These are phyloP conservation scores for Pangasius krempfi DNA, from an alignment of 2,797 vertebrate genomes.

Conservation along the genomic window DNA sequence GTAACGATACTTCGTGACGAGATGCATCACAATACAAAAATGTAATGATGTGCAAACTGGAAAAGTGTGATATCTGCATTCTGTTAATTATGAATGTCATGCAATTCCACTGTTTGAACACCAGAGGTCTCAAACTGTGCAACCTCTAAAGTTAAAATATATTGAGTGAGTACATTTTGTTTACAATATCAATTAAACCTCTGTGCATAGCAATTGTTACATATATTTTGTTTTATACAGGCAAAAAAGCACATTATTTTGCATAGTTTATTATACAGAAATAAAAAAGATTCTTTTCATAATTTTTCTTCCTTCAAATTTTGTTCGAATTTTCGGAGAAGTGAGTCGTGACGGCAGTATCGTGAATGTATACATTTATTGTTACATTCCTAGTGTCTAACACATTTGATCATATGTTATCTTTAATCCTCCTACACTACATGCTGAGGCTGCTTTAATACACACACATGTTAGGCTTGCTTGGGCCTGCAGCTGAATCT, in stretches of 20 bases:
- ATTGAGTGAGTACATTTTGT: no score
- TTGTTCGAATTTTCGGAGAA: not conserved
- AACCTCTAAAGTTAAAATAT: not conserved
- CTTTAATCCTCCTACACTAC: conserved; percentile 24
- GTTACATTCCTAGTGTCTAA: not conserved
- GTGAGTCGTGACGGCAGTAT: not conserved
- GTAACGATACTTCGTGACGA: not conserved
- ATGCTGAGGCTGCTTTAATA: not conserved
- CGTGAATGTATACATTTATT: not conserved
- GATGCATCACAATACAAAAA: not conserved
- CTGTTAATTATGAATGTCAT: not conserved
- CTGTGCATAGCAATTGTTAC: not conserved
- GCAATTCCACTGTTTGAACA: not conserved
- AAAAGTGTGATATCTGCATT: not conserved
- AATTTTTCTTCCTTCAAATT: not conserved
- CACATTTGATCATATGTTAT: conserved; percentile 16
- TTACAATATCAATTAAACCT: not conserved
- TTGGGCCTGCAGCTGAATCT: not conserved
- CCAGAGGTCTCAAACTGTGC: not conserved
- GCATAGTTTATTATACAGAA: not conserved
- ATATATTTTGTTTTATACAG: not conserved
- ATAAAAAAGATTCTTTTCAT: not conserved
- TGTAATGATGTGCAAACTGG: not conserved
- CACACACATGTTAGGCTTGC: not conserved
- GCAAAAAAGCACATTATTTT: not conserved